Base-by-base conservation (phyloP, 2,888 invertebrate genomes). In the Pycnomerus fuliginosus region DNA sequence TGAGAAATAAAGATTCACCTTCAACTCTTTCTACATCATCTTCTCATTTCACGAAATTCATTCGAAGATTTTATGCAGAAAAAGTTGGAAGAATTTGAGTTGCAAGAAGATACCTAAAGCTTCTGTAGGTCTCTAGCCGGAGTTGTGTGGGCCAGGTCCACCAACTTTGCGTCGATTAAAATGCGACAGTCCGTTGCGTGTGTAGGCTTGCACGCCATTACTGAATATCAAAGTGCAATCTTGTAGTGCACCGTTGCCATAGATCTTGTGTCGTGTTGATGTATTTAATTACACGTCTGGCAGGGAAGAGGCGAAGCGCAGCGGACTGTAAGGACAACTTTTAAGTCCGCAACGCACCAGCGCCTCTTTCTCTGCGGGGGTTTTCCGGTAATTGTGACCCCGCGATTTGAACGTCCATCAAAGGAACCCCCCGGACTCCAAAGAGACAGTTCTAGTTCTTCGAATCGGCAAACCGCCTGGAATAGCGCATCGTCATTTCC, bases 261-360 rank as follows among this genome's bases (percentile, higher is more conserved):
- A 49, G 48, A 53, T 51, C 50, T 53, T 47, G 42, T 49, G 51
- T 49, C 53, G 51, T 49, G 50, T 45, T 49, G 51, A 51, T 49
- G 50, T 49, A 49, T 53, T 53, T 50, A 53, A 50, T 53, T 50
- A 53, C 50, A 46, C 33, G 49, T 50, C 46, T 47, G 42, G 36
- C 34, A 44, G 40, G 35, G 42, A 44, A 41, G 45, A 46, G 45
- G 45, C 45, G 45, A 46, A 40, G 40, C 34, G 35, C 37, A 36
- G 32, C 27, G 32, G 35, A 42, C 33, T 47, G 30, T 42, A 38
- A 46, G 44, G 52, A 49, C 48, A 48, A 46, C 45, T 44, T 37
- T 35, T 29, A 29, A 24, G 13, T 42, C 3, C 24, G 38, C 25
- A 37, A 36, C 34, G 44, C 44, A 27, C 36, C 34, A 44, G 44